A percentile compares a stretch with the other conserved stretches of the same genome.
Evolutionary conservation across 2,113 vertebrate genomes (phyloP).

Genomic region (Saguinus imperator): DNA sequence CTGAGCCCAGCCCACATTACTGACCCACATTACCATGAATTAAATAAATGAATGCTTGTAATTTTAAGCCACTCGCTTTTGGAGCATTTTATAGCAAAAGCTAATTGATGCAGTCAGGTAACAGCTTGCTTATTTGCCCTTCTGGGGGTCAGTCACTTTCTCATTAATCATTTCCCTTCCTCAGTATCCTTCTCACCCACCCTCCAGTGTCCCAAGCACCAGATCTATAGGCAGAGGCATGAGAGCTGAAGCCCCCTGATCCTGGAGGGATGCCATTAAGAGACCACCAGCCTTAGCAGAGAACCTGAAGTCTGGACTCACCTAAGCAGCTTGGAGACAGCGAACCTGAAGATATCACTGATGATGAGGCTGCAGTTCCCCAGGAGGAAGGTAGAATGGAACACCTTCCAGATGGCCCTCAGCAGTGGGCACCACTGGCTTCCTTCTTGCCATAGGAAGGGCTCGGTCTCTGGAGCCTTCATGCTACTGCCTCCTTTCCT

Average conservation of each 20-base stretch:
- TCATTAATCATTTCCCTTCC: background rate
- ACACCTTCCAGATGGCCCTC: conserved; percentile 87
- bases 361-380: conserved; percentile 88
- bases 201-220: background rate
- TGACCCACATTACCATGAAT: background rate
- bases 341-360: conserved; percentile 92
- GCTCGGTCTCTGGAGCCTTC: conserved; percentile 85
- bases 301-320: conserved; percentile 70
- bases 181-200: background rate
- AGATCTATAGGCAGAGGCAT: background rate
- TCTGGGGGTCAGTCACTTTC: background rate
- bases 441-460: conserved; percentile 85
- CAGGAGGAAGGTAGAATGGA: conserved; percentile 89
- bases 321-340: conserved; percentile 92
- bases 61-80: background rate
- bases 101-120: background rate
- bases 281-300: background rate
- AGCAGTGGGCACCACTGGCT: conserved; percentile 85
- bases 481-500: conserved; percentile 55
- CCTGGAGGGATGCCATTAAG: background rate
- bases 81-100: background rate
- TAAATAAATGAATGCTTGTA: background rate
- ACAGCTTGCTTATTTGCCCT: background rate
- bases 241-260: background rate
- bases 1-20: background rate